Percentiles rank a stretch among this genome's conserved stretches.
phyloP scores from a whole-genome alignment of 2,888 invertebrate species.

The Ophioninae sp. region DNA sequence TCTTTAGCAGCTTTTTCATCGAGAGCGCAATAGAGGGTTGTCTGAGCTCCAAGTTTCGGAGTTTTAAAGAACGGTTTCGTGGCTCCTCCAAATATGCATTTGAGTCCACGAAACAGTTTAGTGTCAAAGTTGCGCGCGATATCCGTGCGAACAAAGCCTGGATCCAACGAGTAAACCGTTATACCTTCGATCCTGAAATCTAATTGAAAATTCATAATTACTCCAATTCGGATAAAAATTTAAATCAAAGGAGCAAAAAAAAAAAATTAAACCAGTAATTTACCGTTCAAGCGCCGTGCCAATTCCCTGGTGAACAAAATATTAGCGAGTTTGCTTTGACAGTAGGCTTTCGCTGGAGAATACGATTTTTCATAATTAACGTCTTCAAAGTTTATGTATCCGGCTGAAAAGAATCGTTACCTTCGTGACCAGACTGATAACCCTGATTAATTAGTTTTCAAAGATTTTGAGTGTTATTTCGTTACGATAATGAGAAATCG shows the following conservation, averaged over 20 bases:
- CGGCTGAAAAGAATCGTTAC: slow-evolving; percentile 77
- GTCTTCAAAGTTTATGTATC: slow-evolving; percentile 86
- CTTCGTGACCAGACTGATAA: not conserved
- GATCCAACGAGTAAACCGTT: slow-evolving; percentile 87
- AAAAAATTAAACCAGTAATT: not conserved
- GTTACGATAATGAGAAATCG: slow-evolving; percentile 82
- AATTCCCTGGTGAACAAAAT: slow-evolving; percentile 88
- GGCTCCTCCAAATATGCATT: slow-evolving; percentile 78
- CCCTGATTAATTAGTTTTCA: no score
- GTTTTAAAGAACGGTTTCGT: slow-evolving; percentile 83
- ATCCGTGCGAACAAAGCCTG: slow-evolving; percentile 89
- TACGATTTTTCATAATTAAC: slow-evolving; percentile 88
- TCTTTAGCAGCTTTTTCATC: slow-evolving; percentile 85
- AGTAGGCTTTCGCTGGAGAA: slow-evolving; percentile 86
- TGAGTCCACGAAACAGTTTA: slow-evolving; percentile 82
- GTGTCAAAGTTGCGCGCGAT: slow-evolving; percentile 86
- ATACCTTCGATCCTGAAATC: slow-evolving; percentile 81
- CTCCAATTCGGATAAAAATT: not conserved
- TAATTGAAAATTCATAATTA: slow-evolving; percentile 46
- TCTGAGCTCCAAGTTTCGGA: slow-evolving; percentile 88
- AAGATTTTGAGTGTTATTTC: slow-evolving; percentile 56
- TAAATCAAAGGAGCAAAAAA: not conserved
- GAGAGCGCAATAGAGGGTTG: slow-evolving; percentile 87
- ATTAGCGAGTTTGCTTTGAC: slow-evolving; percentile 91
- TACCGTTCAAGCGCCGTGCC: slow-evolving; percentile 84